A percentile compares a stretch with the other conserved stretches of the same genome.
phyloP scores from a whole-genome alignment of 2,888 invertebrate species.

The Drosophila glabriapex region DNA sequence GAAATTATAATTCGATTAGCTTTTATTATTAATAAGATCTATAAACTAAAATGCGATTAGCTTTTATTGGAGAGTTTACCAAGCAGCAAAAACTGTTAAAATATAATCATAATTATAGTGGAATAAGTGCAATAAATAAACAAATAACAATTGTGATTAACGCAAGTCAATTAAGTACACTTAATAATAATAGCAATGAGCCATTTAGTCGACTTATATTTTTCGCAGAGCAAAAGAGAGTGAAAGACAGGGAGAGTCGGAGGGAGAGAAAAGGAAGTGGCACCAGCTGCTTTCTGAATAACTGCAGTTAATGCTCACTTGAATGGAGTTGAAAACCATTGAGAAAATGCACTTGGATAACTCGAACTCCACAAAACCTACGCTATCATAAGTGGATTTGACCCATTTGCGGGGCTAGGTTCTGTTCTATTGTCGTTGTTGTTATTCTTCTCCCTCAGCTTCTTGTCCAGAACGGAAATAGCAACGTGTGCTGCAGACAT shows the following conservation, averaged over 20 bases:
- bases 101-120: too few relatives aligned
- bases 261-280: neutral
- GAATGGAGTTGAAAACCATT: conserved; percentile 24
- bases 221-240: neutral
- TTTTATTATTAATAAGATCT: too few relatives aligned
- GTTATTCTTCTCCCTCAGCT: conserved; percentile 9
- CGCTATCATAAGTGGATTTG: conserved; percentile 35
- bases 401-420: conserved; percentile 54
- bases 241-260: neutral
- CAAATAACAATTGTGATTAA: too few relatives aligned
- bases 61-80: too few relatives aligned
- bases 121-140: too few relatives aligned
- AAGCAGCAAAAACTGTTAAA: too few relatives aligned
- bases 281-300: conserved; percentile 10
- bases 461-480: conserved; percentile 68
- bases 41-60: too few relatives aligned
- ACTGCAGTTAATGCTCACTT: conserved; percentile 24
- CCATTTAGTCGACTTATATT: neutral
- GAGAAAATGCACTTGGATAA: conserved; percentile 36
- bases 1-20: too few relatives aligned
- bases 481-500: conserved; percentile 55
- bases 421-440: conserved; percentile 16
- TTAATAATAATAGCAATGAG: neutral
- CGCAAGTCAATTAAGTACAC: too few relatives aligned
- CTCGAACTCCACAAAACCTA: conserved; percentile 33